Base-by-base conservation (phyloP, 2,888 invertebrate genomes). In the Cecidostiba fungosa region DNA sequence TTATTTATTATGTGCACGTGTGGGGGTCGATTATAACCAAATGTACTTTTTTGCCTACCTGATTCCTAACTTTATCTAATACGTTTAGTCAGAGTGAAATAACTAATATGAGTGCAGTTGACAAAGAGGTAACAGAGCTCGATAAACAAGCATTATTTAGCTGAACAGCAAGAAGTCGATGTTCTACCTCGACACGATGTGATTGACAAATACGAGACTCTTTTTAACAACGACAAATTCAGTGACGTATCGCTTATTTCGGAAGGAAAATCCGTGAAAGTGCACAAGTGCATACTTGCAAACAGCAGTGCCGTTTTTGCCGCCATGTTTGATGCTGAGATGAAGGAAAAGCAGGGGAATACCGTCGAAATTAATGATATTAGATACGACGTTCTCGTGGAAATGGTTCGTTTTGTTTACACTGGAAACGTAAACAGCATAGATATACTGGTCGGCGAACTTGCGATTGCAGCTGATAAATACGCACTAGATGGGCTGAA, bases 321-420 rank as follows among this genome's bases (percentile, higher is more conserved):
- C 32, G 16, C n/a, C 3, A 59, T 54, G n/a, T n/a, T 76, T 8
- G 36, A 76, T n/a, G 80, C 98, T n/a, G n/a, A n/a, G n/a, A n/a
- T n/a, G n/a, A n/a, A n/a, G n/a, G n/a, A n/a, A n/a, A n/a, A n/a
- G n/a, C n/a, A n/a, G n/a, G n/a, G n/a, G n/a, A n/a, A n/a, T n/a
- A n/a, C n/a, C n/a, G n/a, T n/a, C n/a, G n/a, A 97, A 94, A 97
- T 97, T 92, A 97, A 97, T 76, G 99, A 99, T 94, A 98, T 99
- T 77, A 99, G 99, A 94, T 97, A 98, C 93, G 99, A 99, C 93
- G 99, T 99, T 87, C 95, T 99, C 93, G 94, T 97, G 88, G 99
- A 99, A 94, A 98, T 99, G 98, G 94, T 99, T 88, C 96, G 98
- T 90, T 99, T 98, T 94, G 98, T 99, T 90, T 99, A 99, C 94